Evolutionary conservation across 2,888 invertebrate species (phyloP), one percentile per base, ranked within the genome.

Genomic region (Hanleya hanleyi): DNA sequence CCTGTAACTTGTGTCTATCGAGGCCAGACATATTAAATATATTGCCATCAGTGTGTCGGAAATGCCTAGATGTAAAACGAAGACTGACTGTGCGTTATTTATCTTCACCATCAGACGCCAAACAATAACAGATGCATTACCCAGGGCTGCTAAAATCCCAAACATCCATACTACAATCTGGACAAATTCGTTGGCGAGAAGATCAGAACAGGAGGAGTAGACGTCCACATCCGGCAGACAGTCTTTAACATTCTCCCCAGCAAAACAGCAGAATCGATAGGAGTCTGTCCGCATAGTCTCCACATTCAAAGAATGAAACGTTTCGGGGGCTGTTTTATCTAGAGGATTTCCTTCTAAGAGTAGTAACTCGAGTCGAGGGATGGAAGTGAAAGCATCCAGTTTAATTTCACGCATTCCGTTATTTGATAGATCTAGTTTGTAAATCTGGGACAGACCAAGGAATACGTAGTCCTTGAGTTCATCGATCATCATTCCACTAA

Each of bases 21-120:
- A 89, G 4, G 93, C 94, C 73, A 94, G 93, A 41, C 92, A 89
- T 73, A 93, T 91, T 70, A 94, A 89, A 86, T 93, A 94, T 49
- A 93, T 86, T 26, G 93, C 93, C 94, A 94, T 94, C 41, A 94
- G 87, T 6, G 94, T 90, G 84, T 94, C 94, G 33, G 93, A 93
- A 68, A 93, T 88, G 0, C 93, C 93, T 80, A 94, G 90, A 83
- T 94, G 93, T 79, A 93, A 92, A 75, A 94, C 91, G 88, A 93
- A 93, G 29, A 94, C 90, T 0, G 93, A 82, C 68, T 81, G 82
- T 41, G 77, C 77, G 38, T 78, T 79, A 61, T 81, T 81, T 71
- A 81, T 77, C 61, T 81, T 82, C 12, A 62, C 35, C 9, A 22
- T 22, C n/a, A 64, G 12, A 3, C 64, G 29, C 71, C 74, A 72